Base-by-base conservation (phyloP, 2,888 invertebrate species). In the Drepana falcataria region DNA sequence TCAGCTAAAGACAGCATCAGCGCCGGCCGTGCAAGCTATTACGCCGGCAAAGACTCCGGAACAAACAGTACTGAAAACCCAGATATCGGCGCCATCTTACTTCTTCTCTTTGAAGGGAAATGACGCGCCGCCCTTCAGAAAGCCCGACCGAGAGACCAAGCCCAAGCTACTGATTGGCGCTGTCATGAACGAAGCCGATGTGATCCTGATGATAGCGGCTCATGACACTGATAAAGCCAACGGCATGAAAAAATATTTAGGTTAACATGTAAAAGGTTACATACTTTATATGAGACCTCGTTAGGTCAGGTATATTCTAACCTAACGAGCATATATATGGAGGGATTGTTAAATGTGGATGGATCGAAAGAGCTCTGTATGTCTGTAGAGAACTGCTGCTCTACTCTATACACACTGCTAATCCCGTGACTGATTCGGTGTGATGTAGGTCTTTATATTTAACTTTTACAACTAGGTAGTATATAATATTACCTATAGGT, bases 81-180 rank as follows among this genome's bases (percentile, higher is more conserved):
- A 89, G 57, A 73, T 70, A 35, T 91, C 91, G 0, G 91, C 90
- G 0, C 90, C 91, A 0, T 85, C 80, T 0, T 86, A 87, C 62
- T 69, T 88, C 1, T 67, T 77, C 54, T 88, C 81, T 0, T 59
- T 91, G n/a, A 78, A 71, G 48, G 79, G 81, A n/a, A 84, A 85
- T 35, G 76, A 82, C 0, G 77, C 80, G 0, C 87, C 87, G 2
- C 87, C 89, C 0, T 90, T 89, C 53, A 66, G 55, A 47, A 73
- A 60, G 49, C 84, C 86, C 0, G 73, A 48, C 0, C 64, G 56
- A 9, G 75, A 79, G 53, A 58, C 69, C 0, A 61, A 51, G 21
- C 83, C 88, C 0, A 69, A 59, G 40, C 59, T 90, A 1, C 44
- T 88, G 1, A 66, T 80, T 2, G 79, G 78, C 0, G 73, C 73